phyloP scores from a whole-genome alignment of 2,113 vertebrate genomes.

The Aix galericulata region DNA sequence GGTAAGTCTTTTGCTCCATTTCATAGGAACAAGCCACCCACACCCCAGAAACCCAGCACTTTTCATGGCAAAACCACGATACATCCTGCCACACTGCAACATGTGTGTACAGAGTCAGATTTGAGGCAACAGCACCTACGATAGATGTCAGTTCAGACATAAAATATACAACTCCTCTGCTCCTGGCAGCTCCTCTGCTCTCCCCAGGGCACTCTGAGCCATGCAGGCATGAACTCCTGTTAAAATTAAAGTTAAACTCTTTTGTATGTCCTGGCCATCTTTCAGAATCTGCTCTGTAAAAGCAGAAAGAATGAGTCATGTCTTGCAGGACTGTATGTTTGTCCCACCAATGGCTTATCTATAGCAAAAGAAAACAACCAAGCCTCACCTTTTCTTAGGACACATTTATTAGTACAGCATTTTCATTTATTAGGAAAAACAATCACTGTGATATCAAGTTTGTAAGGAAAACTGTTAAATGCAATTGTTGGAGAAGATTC shows the following conservation, averaged over 20 bases:
- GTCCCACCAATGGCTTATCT: neutral
- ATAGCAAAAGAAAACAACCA: neutral
- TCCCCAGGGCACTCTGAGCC: neutral
- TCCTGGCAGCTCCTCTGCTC: neutral
- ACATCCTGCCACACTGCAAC: neutral
- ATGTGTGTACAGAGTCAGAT: neutral
- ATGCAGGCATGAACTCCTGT: neutral
- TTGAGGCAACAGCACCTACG: fast-evolving
- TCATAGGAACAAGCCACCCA: neutral
- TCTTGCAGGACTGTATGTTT: neutral
- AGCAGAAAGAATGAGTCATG: neutral
- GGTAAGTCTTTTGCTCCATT: neutral
- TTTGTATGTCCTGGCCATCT: neutral
- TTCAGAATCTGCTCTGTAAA: neutral
- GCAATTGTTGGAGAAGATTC: neutral
- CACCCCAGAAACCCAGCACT: neutral
- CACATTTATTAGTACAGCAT: neutral
- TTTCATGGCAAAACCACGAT: neutral
- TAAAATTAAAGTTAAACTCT: neutral
- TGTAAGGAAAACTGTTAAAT: neutral
- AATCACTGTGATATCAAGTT: neutral
- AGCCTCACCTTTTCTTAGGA: neutral
- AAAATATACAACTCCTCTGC: neutral
- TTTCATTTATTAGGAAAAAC: neutral
- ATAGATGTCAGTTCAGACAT: neutral